Percentiles rank a stretch among this genome's conserved stretches.
Evolutionary conservation across 35 echinoderm and acorn worm genomes (phyloP).

Genomic region (Apostichopus californicus): DNA sequence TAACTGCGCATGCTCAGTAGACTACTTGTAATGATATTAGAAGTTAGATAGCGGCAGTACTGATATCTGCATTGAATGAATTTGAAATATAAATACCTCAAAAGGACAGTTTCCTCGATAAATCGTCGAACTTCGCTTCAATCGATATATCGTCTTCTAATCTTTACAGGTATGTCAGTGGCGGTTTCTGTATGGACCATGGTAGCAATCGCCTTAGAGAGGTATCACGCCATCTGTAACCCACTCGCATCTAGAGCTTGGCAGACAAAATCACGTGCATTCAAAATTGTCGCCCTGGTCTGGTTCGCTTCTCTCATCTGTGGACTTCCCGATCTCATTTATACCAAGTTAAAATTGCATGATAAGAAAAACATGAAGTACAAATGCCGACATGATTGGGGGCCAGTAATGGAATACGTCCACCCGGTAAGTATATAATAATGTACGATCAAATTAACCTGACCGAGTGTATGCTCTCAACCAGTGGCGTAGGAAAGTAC

Average conservation of each 20-base stretch:
- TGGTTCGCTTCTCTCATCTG: slow-evolving; percentile 69
- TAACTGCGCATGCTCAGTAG: no score
- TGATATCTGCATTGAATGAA: no score
- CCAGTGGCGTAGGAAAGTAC: no score
- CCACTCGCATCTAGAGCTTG: slow-evolving; percentile 86
- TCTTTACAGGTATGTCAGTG: slow-evolving; percentile 62
- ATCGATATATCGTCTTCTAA: no score
- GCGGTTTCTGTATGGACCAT: slow-evolving; percentile 95
- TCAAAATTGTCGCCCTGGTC: slow-evolving; percentile 74
- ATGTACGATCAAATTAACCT: neutral
- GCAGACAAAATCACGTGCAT: slow-evolving; percentile 94
- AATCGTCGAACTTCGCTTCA: no score
- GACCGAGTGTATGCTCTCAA: no score
- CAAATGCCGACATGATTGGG: neutral
- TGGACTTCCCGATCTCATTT: slow-evolving; percentile 70
- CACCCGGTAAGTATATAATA: slow-evolving; percentile 13
- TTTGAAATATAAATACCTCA: no score
- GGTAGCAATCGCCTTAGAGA: slow-evolving; percentile 92
- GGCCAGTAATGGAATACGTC: neutral
- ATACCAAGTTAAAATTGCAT: slow-evolving; percentile 44
- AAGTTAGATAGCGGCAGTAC: no score
- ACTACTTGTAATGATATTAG: no score
- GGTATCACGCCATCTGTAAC: slow-evolving; percentile 97
- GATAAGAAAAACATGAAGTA: neutral
- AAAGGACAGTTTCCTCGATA: no score